A percentile compares a stretch with the other conserved stretches of the same genome.
Evolutionary conservation across 2,113 vertebrate species (phyloP).

Genomic region (Leptocoma aspasia): DNA sequence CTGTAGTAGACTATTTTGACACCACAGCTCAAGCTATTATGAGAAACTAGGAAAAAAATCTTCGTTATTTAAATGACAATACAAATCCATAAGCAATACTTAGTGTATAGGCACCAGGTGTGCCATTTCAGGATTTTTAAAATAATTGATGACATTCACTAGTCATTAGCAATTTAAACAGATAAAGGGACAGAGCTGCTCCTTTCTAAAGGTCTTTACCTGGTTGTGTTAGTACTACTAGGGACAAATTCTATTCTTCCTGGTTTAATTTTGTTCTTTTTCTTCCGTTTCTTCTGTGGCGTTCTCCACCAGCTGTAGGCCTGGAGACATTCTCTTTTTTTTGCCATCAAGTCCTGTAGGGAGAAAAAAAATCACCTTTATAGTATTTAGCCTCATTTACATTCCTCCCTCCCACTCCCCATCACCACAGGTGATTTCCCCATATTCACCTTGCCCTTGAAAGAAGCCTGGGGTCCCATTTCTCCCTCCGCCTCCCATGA

Average conservation of each 20-base stretch:
- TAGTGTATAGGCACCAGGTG: background rate
- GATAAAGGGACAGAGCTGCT: background rate
- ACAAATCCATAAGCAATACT: background rate
- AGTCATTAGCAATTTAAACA: background rate
- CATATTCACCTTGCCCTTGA: constrained; percentile 77
- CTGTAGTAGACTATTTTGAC: background rate
- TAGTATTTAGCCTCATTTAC: constrained; percentile 67
- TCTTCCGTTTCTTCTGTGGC: constrained; percentile 70
- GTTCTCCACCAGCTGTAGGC: constrained; percentile 70
- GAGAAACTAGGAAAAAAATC: background rate
- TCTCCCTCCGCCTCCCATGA: constrained; percentile 76
- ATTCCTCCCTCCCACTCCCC: constrained; percentile 74
- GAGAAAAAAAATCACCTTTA: constrained; percentile 57
- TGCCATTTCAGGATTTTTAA: background rate
- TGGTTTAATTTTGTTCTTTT: constrained; percentile 73
- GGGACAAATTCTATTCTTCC: constrained; percentile 70
- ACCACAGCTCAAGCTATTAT: background rate
- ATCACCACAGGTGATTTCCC: constrained; percentile 77
- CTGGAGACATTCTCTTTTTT: constrained; percentile 67
- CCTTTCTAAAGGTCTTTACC: constrained; percentile 45
- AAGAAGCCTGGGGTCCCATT: constrained; percentile 76
- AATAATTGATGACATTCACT: background rate
- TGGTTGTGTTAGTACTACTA: constrained; percentile 49
- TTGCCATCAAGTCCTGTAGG: constrained; percentile 65
- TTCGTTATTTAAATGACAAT: background rate